Percentiles rank a stretch among this genome's conserved stretches.
phyloP scores from a whole-genome alignment of 2,888 invertebrate species.

The Palloptera scutellata region DNA sequence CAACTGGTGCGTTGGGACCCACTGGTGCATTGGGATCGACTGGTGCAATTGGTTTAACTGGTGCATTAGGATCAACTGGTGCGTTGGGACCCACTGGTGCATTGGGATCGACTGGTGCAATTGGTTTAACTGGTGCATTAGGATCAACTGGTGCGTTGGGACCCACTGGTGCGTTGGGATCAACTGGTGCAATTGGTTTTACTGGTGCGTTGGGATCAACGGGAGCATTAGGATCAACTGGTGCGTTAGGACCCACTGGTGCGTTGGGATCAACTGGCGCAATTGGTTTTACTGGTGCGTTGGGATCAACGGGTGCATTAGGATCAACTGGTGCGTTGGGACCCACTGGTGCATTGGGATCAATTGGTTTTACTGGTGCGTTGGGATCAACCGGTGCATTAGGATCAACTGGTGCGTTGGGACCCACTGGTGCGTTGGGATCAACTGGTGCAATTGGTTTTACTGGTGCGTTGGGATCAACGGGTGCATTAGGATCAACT shows the following conservation, averaged over 20 bases:
- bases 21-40: conserved; percentile 28
- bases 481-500: conserved; percentile 24
- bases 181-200: conserved; percentile 20
- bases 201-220: conserved; percentile 23
- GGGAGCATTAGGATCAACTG: conserved; percentile 25
- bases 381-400: conserved; percentile 30
- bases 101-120: conserved; percentile 24
- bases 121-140: conserved; percentile 18
- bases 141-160: conserved; percentile 33
- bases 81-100: conserved; percentile 31
- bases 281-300: conserved; percentile 23
- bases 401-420: conserved; percentile 27
- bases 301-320: conserved; percentile 21
- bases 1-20: conserved; percentile 33
- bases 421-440: conserved; percentile 37
- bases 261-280: conserved; percentile 27
- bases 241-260: conserved; percentile 30
- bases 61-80: conserved; percentile 27
- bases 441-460: conserved; percentile 36
- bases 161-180: conserved; percentile 21
- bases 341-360: conserved; percentile 27
- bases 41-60: conserved; percentile 26
- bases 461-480: conserved; percentile 35
- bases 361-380: conserved; percentile 22
- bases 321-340: conserved; percentile 22